Evolutionary conservation across 2,888 invertebrate species (phyloP), one percentile per base, ranked within the genome.

Genomic region (Dolomedes plantarius): DNA sequence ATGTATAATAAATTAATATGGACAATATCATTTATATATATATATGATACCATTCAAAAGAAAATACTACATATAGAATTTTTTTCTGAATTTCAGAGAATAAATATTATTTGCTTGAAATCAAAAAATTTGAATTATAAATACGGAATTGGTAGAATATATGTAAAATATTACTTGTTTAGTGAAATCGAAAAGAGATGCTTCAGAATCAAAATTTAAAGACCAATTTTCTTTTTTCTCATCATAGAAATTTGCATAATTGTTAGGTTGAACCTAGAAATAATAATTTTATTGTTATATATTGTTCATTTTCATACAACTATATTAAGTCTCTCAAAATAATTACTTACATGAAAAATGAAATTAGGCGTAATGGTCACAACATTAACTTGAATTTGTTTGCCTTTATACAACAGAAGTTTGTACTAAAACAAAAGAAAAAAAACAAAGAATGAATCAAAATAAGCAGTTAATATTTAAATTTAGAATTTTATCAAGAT

Each of bases 221-320:
- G 93, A 93, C 94, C 94, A 94, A 89, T 92, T 93, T 76, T 92
- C 91, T 41, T 92, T 90, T 29, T 90, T 90, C 62, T 92, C 92
- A 90, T 94, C 94, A 89, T 93, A 93, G 90, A 94, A 92, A 93
- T 31, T 83, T 11, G 76, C 87, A 81, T 88, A 88, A 39, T 88
- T 88, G n/a, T 88, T 88, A 28, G 79, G 71, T 41, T 88, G 88
- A 28, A 88, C 71, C 88, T 88, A 41, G 16, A 79, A 28, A 68
- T 23, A 73, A 31, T n/a, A n/a, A n/a, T n/a, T n/a, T n/a, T n/a
- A n/a, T n/a, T n/a, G n/a, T n/a, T n/a, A n/a, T n/a, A n/a, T n/a
- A n/a, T n/a, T n/a, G n/a, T n/a, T n/a, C n/a, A n/a, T n/a, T n/a
- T n/a, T n/a, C n/a, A n/a, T n/a, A n/a, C n/a, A n/a, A n/a, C n/a